Conservation (phyloP, 2,797 vertebrate species). For the Rachycentron canadum region DNA sequence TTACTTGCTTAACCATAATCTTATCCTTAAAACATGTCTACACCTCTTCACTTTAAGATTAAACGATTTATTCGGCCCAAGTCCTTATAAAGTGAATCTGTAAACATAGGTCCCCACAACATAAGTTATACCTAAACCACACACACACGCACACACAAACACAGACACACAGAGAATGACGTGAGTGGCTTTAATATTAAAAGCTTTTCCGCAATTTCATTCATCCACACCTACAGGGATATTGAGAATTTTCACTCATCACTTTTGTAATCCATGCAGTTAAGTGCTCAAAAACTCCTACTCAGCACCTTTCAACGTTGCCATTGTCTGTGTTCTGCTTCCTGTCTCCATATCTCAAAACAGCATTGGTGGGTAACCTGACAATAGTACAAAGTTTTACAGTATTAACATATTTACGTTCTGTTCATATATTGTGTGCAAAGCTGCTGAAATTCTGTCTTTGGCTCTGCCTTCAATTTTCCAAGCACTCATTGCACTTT, state of each 20-base stretch:
- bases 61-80: too few species aligned
- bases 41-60: too few species aligned
- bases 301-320: conserved; percentile 13
- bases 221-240: conserved; percentile 15
- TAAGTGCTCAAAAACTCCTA: conserved; percentile 22
- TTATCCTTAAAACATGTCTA: too few species aligned
- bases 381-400: conserved; percentile 4
- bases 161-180: not conserved
- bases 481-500: not conserved
- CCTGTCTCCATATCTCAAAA: not conserved
- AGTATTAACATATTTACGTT: conserved; percentile 3
- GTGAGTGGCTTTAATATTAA: conserved; percentile 26
- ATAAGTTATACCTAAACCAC: not conserved
- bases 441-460: not conserved
- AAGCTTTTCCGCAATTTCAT: conserved; percentile 20
- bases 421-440: not conserved
- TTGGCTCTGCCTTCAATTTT: not conserved
- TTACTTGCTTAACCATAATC: too few species aligned
- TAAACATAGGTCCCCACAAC: too few species aligned
- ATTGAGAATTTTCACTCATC: conserved; percentile 27
- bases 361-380: not conserved
- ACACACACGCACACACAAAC: conserved; percentile 11
- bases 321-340: conserved; percentile 3
- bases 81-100: too few species aligned
- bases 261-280: conserved; percentile 8